Base-by-base conservation (phyloP, 2,888 invertebrate genomes). In the Pachydiplax longipennis region DNA sequence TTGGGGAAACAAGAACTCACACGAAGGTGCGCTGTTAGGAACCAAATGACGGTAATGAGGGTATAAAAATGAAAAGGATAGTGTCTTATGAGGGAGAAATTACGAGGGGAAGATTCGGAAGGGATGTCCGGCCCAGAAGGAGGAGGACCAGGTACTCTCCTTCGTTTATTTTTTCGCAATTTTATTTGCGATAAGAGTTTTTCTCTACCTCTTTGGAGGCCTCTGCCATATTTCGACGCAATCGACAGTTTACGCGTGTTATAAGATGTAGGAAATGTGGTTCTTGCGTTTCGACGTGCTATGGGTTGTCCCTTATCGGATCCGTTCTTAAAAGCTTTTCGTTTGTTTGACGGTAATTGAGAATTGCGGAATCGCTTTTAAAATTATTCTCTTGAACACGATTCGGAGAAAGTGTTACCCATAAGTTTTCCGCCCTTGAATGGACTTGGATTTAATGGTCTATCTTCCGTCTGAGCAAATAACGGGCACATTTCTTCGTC, bases 21-120 rank as follows among this genome's bases (percentile, higher is more conserved):
- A 87, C 61, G 87, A 87, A 61, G 87, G 87, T 25, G 83, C 83
- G 35, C 35, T 15, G 53, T 87, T 65, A n/a, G 61, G 61, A n/a
- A 53, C 37, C 61, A 87, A 87, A 61, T 87, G 87, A 37, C 87
- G 87, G 58, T 87, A 87, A 87, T 87, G 87, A 87, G 87, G 35
- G 61, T 22, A 61, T 87, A 61, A 61, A 58, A 87, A 87, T 61
- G 87, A 61, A 37, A 61, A 37, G 22, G 10, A 53, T 53, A 15
- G 18, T 37, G 61, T 22, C 5, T 0, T 35, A 10, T 18, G 61
- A 13, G n/a, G 22, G 35, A 31, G 37, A 61, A 87, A 87, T 87
- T 87, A 87, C 87, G 87, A 87, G 18, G 37, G 31, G 58, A 58
- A 18, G 87, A 37, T 58, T 58, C 58, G 61, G 48, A 37, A 87